These are phyloP conservation scores for Myotis lucifugus DNA, from an alignment of 2,113 vertebrate genomes.

Conservation along the genomic window DNA sequence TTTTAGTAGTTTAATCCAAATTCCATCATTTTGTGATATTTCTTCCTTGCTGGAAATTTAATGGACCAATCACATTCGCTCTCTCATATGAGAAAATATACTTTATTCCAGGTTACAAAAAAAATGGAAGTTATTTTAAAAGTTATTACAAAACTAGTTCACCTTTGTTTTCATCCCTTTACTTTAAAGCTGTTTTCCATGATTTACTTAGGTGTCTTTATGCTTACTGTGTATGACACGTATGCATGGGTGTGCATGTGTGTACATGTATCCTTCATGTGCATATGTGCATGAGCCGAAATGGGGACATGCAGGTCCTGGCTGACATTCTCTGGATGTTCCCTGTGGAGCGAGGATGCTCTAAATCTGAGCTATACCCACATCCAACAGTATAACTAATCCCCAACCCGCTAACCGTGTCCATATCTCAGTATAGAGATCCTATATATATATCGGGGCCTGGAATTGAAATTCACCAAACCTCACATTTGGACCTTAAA, in stretches of 20 bases:
- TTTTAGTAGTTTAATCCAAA: background rate
- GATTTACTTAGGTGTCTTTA: background rate
- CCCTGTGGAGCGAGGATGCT: background rate
- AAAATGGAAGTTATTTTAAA: background rate
- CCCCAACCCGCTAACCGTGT: too few species aligned
- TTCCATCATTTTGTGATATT: too few species aligned
- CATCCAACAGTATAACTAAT: background rate
- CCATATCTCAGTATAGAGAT: background rate
- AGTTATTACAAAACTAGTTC: background rate
- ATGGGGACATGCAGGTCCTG: accelerated
- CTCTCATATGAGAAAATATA: background rate
- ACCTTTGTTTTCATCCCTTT: background rate
- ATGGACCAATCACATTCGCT: too few species aligned
- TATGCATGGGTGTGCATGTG: accelerated
- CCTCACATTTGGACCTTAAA: conserved; percentile 46
- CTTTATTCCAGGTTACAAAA: background rate
- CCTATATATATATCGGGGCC: background rate
- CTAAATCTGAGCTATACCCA: background rate
- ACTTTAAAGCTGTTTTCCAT: background rate
- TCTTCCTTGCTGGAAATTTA: background rate
- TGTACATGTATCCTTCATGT: too few species aligned
- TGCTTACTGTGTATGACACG: background rate
- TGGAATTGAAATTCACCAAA: background rate
- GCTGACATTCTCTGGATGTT: background rate
- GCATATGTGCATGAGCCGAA: accelerated